Conservation (phyloP, 2,888 invertebrate species). For the Cantharis nigra region DNA sequence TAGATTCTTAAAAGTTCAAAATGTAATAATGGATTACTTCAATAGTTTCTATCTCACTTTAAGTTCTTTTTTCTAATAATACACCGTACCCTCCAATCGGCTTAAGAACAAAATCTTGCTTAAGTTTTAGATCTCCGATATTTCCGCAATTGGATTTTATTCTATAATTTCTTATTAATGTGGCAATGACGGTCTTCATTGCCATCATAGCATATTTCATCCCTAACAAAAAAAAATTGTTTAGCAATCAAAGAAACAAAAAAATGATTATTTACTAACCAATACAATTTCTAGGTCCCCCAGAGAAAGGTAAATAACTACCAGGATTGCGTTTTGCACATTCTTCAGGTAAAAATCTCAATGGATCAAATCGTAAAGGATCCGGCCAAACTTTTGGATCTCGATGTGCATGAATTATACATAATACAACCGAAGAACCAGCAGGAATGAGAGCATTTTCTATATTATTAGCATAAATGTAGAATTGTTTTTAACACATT, state of each 20-base stretch:
- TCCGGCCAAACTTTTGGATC: constrained; percentile 1
- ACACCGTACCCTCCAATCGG: background rate
- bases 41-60: background rate
- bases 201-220: constrained; percentile 5
- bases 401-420: background rate
- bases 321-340: constrained; percentile 6
- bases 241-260: background rate
- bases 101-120: background rate
- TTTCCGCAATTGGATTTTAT: background rate
- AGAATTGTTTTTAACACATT: background rate
- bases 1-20: no score
- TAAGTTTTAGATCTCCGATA: background rate
- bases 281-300: constrained; percentile 6
- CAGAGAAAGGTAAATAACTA: constrained; percentile 7
- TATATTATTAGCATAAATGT: background rate
- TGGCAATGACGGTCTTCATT: background rate
- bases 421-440: background rate
- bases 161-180: background rate
- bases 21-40: no score
- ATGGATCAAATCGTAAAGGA: constrained; percentile 12
- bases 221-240: background rate
- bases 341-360: constrained; percentile 13
- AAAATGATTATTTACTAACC: background rate
- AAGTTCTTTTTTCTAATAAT: background rate
- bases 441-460: constrained; percentile 1